A percentile compares a stretch with the other conserved stretches of the same genome.
phyloP scores from a whole-genome alignment of 2,888 invertebrate genomes.

The Lithodes maja region DNA sequence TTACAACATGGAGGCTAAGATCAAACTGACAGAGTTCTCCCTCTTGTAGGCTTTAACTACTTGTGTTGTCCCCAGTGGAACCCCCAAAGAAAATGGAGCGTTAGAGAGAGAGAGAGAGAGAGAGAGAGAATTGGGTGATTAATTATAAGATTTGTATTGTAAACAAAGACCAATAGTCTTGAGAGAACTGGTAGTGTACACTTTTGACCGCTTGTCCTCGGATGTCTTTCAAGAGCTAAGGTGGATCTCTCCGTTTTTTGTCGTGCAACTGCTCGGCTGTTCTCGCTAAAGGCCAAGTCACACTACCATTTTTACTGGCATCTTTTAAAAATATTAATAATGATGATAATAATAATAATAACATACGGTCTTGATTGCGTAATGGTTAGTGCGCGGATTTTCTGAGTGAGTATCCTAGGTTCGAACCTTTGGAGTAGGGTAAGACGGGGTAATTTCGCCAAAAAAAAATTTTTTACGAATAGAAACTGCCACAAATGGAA shows the following conservation, averaged over 20 bases:
- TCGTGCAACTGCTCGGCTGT: not conserved
- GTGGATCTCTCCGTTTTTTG: constrained; percentile 47
- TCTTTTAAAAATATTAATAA: too few relatives aligned
- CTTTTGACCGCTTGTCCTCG: constrained; percentile 43
- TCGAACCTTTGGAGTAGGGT: not conserved
- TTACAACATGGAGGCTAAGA: too few relatives aligned
- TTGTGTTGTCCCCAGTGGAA: not conserved
- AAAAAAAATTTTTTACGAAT: not conserved
- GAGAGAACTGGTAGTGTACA: constrained; percentile 4
- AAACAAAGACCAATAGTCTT: not conserved
- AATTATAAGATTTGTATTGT: not conserved
- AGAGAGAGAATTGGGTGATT: not conserved
- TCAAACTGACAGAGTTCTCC: too few relatives aligned
- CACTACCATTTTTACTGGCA: too few relatives aligned
- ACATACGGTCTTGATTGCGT: not conserved
- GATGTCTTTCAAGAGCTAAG: constrained; percentile 53
- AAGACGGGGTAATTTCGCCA: not conserved
- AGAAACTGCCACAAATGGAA: not conserved
- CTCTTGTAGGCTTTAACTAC: not conserved
- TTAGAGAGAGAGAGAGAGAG: not conserved
- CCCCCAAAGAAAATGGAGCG: not conserved
- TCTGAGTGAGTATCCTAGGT: too few relatives aligned
- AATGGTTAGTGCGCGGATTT: too few relatives aligned
- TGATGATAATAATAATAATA: too few relatives aligned
- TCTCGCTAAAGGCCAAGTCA: not conserved